Conservation (phyloP, 2,888 invertebrate species). For the Scaptodrosophila latifasciaeformis region DNA sequence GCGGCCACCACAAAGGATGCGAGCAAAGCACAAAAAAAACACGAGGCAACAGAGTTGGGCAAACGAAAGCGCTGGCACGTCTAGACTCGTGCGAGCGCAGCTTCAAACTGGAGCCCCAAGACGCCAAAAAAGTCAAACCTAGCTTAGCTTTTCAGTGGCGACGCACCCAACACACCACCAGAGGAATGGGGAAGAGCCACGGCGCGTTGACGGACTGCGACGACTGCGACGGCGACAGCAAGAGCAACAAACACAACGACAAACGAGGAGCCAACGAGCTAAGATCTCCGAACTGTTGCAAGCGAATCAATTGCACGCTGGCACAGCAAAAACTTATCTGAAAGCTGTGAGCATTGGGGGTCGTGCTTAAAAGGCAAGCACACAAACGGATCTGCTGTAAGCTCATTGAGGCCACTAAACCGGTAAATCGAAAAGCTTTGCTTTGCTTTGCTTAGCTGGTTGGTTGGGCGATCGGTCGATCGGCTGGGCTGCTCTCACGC, state of each 20-base stretch:
- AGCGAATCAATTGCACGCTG: conserved; percentile 55
- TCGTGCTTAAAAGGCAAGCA: conserved; percentile 66
- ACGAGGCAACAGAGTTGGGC: conserved; percentile 6
- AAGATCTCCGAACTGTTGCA: too few species aligned
- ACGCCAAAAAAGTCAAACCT: neutral
- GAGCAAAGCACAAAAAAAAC: neutral
- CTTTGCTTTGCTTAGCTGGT: too few species aligned
- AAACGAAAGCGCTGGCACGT: conserved; percentile 46
- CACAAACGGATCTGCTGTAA: conserved; percentile 53
- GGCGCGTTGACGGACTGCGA: neutral
- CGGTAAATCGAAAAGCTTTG: conserved; percentile 8
- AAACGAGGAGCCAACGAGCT: conserved; percentile 26
- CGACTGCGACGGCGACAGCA: conserved; percentile 14
- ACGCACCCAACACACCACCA: neutral
- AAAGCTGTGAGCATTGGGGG: conserved; percentile 59
- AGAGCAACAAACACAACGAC: conserved; percentile 18
- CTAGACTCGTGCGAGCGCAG: conserved; percentile 52
- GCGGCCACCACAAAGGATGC: neutral
- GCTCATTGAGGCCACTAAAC: conserved; percentile 4
- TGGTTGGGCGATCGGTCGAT: neutral
- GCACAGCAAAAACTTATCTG: conserved; percentile 69
- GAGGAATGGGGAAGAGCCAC: neutral
- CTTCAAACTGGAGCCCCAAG: conserved; percentile 45
- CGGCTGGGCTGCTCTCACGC: conserved; percentile 16
- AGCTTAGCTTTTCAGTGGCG: too few species aligned